Evolutionary conservation across 2,797 vertebrate species (phyloP), one percentile per base, ranked within the genome.

Genomic region (Gymnodraco acuticeps): DNA sequence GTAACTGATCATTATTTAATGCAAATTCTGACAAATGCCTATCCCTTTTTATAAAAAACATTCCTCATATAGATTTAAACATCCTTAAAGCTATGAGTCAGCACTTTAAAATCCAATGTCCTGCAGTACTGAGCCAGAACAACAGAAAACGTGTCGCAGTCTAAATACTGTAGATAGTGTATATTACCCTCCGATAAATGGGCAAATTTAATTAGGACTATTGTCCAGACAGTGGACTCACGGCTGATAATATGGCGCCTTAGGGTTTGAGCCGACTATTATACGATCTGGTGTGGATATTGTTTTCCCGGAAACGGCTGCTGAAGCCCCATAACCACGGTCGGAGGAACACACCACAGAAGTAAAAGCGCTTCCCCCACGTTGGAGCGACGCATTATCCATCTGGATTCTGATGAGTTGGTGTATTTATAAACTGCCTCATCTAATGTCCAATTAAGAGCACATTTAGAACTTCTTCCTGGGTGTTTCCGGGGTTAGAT

Each of bases 131-230:
- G 23, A 77, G 58, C 27, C 31, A 54, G 48, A 75, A 79, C 70
- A 81, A 81, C 59, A 73, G 4, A 46, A 53, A 9, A 27, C 5
- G 46, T 0, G 4, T 68, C 63, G 2, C 10, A 4, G 45, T 56
- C 52, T 48, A 60, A 75, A 80, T 4, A 71, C 77, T 61, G 61
- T 52, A 79, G 85, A 81, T 78, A 84, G 51, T 53, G 54, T 47
- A 54, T 15, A 54, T 66, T 62, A 74, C 77, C 63, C 55, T 45
- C 69, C 0, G 75, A 85, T 78, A 73, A 77, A 77, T 15, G 45
- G 54, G 70, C 5, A 59, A 67, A 84, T 87, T 81, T 66, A 84
- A 88, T 89, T 85, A 88, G 63, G 56, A 10, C 82, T 45, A 72
- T 77, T 78, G 82, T 80, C 72, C 74, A 56, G 71, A 73, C 61